Percentiles rank a stretch among this genome's conserved stretches.
These are phyloP conservation scores for Dinoponera quadriceps DNA, from an alignment of 1,140 invertebrate genomes.

Conservation along the genomic window DNA sequence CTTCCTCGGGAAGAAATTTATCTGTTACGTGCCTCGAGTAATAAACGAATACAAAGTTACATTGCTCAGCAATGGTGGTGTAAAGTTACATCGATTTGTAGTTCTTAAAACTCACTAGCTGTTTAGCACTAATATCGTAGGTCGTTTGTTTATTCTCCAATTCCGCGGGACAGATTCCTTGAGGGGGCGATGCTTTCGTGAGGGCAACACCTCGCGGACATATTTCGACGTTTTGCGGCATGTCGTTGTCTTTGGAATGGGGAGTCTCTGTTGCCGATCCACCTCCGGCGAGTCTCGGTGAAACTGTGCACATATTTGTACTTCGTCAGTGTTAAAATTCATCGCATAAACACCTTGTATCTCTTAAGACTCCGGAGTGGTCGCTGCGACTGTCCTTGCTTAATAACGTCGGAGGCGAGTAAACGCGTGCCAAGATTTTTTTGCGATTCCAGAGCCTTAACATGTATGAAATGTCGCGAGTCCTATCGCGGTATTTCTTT, in stretches of 20 bases:
- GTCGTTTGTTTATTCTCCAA: constrained; percentile 69
- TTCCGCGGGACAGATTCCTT: constrained; percentile 75
- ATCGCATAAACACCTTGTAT: too few species aligned
- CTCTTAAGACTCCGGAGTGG: too few species aligned
- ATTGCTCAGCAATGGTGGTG: neutral
- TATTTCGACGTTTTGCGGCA: constrained; percentile 58
- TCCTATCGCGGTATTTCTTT: neutral
- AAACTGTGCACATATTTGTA: constrained; percentile 50
- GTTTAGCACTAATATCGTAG: constrained; percentile 76
- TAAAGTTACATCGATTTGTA: neutral
- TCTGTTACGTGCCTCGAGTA: neutral
- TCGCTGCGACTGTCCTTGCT: too few species aligned
- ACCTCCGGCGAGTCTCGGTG: constrained; percentile 74
- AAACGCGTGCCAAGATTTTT: too few species aligned
- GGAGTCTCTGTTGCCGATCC: constrained; percentile 60
- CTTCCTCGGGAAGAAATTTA: neutral
- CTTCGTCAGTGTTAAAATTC: constrained; percentile 21
- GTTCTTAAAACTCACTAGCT: constrained; percentile 69
- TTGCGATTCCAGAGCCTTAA: too few species aligned
- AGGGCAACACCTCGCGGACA: constrained; percentile 51
- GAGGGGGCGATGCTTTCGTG: constrained; percentile 39
- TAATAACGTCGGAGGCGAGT: too few species aligned
- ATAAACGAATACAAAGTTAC: neutral
- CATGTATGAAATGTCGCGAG: neutral
- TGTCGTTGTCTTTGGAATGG: constrained; percentile 15